phyloP scores from a whole-genome alignment of 1,140 invertebrate genomes.

The Monomorium pharaonis region DNA sequence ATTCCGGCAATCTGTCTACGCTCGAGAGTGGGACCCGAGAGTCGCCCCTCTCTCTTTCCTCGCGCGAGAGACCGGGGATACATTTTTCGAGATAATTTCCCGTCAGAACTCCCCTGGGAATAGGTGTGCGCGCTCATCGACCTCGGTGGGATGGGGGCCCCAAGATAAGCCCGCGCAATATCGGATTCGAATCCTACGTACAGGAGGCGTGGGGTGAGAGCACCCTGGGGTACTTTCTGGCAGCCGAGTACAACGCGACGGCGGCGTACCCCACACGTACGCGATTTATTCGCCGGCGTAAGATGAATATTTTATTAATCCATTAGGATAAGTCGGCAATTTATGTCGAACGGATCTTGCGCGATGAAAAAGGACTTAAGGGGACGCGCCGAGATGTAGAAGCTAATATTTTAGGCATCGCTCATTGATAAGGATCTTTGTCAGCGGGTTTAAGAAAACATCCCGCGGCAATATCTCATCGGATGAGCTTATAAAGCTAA shows the following conservation, averaged over 20 bases:
- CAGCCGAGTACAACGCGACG: slow-evolving; percentile 21
- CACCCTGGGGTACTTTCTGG: slow-evolving; percentile 45
- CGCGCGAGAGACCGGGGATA: slow-evolving; percentile 59
- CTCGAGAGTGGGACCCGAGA: slow-evolving; percentile 52
- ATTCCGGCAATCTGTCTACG: slow-evolving; percentile 74
- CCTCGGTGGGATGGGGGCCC: not conserved
- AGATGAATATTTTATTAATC: slow-evolving; percentile 72
- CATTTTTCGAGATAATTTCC: slow-evolving; percentile 81
- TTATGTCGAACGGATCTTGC: slow-evolving; percentile 53
- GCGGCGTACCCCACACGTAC: slow-evolving; percentile 15
- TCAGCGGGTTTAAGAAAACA: not conserved
- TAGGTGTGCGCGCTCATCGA: slow-evolving; percentile 41
- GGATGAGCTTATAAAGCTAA: not conserved
- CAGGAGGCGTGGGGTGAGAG: slow-evolving; percentile 10
- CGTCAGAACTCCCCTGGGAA: slow-evolving; percentile 70
- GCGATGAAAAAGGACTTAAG: slow-evolving; percentile 43
- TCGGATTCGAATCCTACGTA: slow-evolving; percentile 64
- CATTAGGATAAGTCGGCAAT: slow-evolving; percentile 67
- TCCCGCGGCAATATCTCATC: not conserved
- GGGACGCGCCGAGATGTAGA: not conserved
- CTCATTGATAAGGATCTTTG: not conserved
- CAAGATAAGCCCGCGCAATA: slow-evolving; percentile 63
- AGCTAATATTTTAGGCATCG: slow-evolving; percentile 8
- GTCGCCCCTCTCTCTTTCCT: not conserved
- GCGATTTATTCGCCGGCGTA: slow-evolving; percentile 59